Percentiles rank a stretch among this genome's conserved stretches.
Conservation (phyloP, 1,140 invertebrate genomes). For the Notospermus geniculatus region DNA sequence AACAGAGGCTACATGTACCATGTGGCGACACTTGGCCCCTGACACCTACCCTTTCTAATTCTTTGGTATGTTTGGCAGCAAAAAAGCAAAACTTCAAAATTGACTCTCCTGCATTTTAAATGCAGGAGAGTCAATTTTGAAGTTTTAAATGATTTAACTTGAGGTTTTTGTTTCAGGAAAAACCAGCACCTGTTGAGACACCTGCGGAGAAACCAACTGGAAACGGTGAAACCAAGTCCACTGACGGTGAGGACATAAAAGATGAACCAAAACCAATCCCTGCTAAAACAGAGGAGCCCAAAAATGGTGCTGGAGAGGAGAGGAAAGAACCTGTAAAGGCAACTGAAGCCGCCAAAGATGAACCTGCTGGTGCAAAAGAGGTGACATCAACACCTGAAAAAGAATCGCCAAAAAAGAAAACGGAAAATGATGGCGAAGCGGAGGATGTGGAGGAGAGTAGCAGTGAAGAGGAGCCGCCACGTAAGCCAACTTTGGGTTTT, state of each 20-base stretch:
- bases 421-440: constrained; percentile 19
- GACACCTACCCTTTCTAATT: too few species aligned
- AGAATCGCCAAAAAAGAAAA: constrained; percentile 7
- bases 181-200: background rate
- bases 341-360: background rate
- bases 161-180: constrained; percentile 6
- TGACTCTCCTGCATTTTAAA: too few species aligned
- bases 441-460: constrained; percentile 24
- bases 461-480: constrained; percentile 28
- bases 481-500: too few species aligned
- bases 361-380: constrained; percentile 11
- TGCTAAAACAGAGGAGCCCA: constrained; percentile 12
- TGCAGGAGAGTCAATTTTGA: background rate
- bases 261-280: constrained; percentile 6
- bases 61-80: too few species aligned
- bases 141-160: background rate
- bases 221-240: constrained; percentile 8
- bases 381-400: constrained; percentile 1
- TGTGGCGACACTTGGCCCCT: too few species aligned
- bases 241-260: constrained; percentile 18
- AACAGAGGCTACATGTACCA: too few species aligned
- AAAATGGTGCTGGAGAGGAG: constrained; percentile 3
- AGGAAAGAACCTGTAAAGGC: background rate
- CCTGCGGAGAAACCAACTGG: constrained; percentile 17
- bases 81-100: too few species aligned